Evolutionary conservation across 1,140 invertebrate genomes (phyloP).

Genomic region (Odontomachus brunneus): DNA sequence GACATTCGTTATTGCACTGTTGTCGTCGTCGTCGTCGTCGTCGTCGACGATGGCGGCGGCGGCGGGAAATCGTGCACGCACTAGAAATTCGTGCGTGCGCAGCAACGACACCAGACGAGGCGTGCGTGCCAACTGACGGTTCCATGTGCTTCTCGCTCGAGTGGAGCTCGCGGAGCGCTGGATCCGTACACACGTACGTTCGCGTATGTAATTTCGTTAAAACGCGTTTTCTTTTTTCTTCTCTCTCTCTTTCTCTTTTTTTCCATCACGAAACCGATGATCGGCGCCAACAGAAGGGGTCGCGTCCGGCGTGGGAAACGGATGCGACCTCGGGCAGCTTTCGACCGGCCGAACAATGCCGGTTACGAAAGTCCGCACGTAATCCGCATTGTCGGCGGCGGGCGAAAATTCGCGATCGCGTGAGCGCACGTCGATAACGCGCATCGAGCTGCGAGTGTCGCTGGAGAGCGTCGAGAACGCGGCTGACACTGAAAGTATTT

Average conservation of each 20-base stretch:
- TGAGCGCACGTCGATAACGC: not conserved
- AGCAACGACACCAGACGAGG: conserved; percentile 46
- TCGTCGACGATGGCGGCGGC: not conserved
- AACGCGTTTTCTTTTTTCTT: conserved; percentile 10
- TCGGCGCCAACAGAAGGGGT: conserved; percentile 45
- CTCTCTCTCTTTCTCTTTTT: conserved; percentile 7
- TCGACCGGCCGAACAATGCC: conserved; percentile 62
- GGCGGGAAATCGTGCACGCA: not conserved
- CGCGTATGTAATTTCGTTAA: conserved; percentile 40
- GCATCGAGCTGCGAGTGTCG: conserved; percentile 14
- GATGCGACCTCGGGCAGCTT: conserved; percentile 60
- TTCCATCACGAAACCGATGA: conserved; percentile 35
- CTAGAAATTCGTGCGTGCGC: conserved; percentile 9
- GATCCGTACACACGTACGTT: not conserved
- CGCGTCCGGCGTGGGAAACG: conserved; percentile 46
- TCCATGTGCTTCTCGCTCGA: conserved; percentile 74
- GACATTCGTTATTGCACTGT: conserved; percentile 7
- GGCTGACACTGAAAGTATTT: conserved; percentile 15
- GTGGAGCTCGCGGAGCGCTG: conserved; percentile 2
- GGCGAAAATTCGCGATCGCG: conserved; percentile 51
- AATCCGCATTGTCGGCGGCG: conserved; percentile 39
- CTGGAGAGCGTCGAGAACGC: not conserved
- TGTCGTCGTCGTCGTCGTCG: no score
- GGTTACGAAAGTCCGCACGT: conserved; percentile 55
- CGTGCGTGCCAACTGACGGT: conserved; percentile 81